phyloP scores from a whole-genome alignment of 2,888 invertebrate genomes.

The Melinopterus prodromus region DNA sequence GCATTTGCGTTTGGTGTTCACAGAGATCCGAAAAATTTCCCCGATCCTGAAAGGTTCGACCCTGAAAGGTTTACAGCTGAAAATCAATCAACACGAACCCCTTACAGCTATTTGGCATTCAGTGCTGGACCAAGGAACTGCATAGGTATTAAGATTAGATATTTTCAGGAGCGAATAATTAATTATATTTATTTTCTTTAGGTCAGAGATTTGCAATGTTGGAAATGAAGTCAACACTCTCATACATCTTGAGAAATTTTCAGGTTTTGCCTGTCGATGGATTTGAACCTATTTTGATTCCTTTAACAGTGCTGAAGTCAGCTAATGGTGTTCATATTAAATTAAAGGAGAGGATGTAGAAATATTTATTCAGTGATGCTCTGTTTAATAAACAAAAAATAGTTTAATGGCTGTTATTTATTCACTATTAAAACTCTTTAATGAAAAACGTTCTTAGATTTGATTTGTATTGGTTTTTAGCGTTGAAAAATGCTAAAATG shows the following conservation, averaged over 20 bases:
- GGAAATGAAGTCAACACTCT: slow-evolving; percentile 63
- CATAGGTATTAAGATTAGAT: slow-evolving; percentile 20
- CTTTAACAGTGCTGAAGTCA: slow-evolving; percentile 33
- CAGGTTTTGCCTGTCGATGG: slow-evolving; percentile 47
- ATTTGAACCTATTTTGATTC: slow-evolving; percentile 30
- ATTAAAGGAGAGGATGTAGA: slow-evolving; percentile 26
- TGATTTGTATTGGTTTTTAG: no score
- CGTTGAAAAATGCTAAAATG: no score
- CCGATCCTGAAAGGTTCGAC: slow-evolving; percentile 56
- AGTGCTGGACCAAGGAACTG: slow-evolving; percentile 55
- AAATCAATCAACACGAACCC: slow-evolving; percentile 47
- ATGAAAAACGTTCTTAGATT: no score
- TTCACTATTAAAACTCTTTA: no score
- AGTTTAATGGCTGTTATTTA: not conserved
- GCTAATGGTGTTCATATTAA: slow-evolving; percentile 31
- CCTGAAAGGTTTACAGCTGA: slow-evolving; percentile 54
- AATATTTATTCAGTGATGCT: not conserved
- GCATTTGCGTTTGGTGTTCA: slow-evolving; percentile 49
- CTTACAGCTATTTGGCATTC: slow-evolving; percentile 53
- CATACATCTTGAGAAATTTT: slow-evolving; percentile 63
- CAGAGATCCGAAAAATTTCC: slow-evolving; percentile 59
- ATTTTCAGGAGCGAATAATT: not conserved
- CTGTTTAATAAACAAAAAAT: not conserved
- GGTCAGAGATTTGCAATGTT: slow-evolving; percentile 61
- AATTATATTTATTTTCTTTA: slow-evolving; percentile 21